phyloP scores from a whole-genome alignment of 1,140 invertebrate species.

The Ylistrum balloti region DNA sequence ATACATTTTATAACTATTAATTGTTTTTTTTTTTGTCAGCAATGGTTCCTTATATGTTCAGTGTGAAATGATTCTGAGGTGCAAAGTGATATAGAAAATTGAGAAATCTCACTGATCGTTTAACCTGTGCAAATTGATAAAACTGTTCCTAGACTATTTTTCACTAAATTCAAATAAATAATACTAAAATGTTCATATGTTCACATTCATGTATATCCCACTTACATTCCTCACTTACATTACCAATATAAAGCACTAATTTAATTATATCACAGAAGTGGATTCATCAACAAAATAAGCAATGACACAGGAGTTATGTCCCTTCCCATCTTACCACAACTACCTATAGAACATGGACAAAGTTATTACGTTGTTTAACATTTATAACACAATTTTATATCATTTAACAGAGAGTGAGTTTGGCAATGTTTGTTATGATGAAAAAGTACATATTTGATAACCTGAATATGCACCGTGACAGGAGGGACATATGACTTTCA shows the following conservation, averaged over 20 bases:
- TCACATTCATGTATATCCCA: background rate
- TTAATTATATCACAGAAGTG: background rate
- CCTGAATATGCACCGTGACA: background rate
- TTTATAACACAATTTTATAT: background rate
- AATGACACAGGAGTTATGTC: background rate
- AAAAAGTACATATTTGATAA: background rate
- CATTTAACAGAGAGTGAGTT: background rate
- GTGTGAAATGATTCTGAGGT: background rate
- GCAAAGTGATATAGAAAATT: background rate
- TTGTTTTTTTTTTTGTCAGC: too few species aligned
- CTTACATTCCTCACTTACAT: background rate
- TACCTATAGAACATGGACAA: background rate
- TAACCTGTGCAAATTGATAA: background rate
- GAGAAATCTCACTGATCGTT: constrained; percentile 8
- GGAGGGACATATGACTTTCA: background rate
- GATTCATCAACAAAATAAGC: background rate
- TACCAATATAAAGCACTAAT: background rate
- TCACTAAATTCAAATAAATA: constrained; percentile 14
- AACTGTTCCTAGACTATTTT: background rate
- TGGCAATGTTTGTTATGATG: background rate
- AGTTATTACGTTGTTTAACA: too few species aligned
- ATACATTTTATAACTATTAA: too few species aligned
- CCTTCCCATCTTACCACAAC: background rate
- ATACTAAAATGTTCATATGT: background rate
- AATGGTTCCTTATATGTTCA: background rate